These are phyloP conservation scores for Xenopus borealis DNA, from an alignment of 2,113 vertebrate genomes.

Conservation along the genomic window DNA sequence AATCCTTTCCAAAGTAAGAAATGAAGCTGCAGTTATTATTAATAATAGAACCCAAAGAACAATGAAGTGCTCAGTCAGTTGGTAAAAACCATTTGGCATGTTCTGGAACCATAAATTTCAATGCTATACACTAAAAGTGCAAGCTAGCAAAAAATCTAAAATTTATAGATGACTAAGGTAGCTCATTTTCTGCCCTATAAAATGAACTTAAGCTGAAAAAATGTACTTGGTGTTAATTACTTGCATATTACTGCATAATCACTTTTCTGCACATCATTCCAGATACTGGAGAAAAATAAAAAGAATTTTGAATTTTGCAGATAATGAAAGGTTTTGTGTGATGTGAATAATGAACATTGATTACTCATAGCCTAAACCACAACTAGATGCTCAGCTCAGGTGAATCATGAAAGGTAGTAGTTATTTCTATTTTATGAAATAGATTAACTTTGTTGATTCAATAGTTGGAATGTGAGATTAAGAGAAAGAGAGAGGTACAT, in stretches of 20 bases:
- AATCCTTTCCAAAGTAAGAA: background rate
- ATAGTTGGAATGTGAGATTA: too few species aligned
- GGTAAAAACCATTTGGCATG: conserved; percentile 1
- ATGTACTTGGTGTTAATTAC: background rate
- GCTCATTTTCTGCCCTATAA: conserved; percentile 4
- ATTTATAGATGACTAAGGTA: conserved; percentile 17
- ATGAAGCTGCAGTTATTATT: background rate
- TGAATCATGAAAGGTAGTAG: too few species aligned
- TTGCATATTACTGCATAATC: conserved; percentile 13
- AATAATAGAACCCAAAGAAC: background rate
- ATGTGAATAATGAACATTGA: too few species aligned
- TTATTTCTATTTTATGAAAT: too few species aligned
- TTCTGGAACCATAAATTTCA: background rate
- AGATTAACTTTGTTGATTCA: too few species aligned
- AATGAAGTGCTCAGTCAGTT: background rate
- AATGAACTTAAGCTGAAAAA: background rate
- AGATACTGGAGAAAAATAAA: conserved; percentile 6
- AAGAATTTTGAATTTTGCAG: too few species aligned
- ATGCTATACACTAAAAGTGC: background rate
- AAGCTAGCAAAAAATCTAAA: background rate
- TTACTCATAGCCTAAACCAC: too few species aligned
- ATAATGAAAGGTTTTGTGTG: too few species aligned
- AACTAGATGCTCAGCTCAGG: too few species aligned
- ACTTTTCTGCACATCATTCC: conserved; percentile 7
- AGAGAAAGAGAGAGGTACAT: too few species aligned